Base-by-base conservation (phyloP, 2,888 invertebrate species). In the Sylvicola fuscatus region DNA sequence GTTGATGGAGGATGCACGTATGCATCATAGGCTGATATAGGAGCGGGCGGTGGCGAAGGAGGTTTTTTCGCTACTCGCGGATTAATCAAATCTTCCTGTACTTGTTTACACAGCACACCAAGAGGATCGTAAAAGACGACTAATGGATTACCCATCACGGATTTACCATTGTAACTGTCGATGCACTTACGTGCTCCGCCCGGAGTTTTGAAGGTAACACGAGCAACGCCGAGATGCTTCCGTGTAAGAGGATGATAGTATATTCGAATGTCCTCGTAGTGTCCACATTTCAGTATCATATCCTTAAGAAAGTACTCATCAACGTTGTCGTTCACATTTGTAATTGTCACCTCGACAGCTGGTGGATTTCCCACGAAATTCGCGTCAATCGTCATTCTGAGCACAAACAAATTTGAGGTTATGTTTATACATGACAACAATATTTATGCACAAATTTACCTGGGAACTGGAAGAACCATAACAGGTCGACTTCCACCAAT, bases 291-390 rank as follows among this genome's bases (percentile, higher is more conserved):
- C 47, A 72, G 73, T 49, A 81, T 73, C 72, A 83, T 73, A 43
- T 81, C 81, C 30, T 70, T 65, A 40, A 92, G 65, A 62, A 92
- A 92, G 42, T 72, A 70, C 52, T 75, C 73, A 57, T 87, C 84
- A 44, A 92, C 86, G 59, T 93, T 93, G 62, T 93, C 92, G 64
- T 93, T 93, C 35, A 93, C 61, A 54, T 92, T 89, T 49, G 72
- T 77, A 55, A 93, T 77, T 13, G 87, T 84, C 26, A 93, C 82
- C 67, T 93, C 92, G 31, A 84, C 61, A 11, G 81, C 76, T 3
- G 90, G 89, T 15, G 89, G 89, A 41, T 68, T 73, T n/a, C 90
- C 90, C 36, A 89, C 75, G 61, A 89, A 93, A 56, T 87, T 77
- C 38, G 70, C 65, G 58, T 93, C 92, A 56, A 90, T 84, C 70